phyloP scores from a whole-genome alignment of 1,140 invertebrate genomes.

The Heliconius himera region DNA sequence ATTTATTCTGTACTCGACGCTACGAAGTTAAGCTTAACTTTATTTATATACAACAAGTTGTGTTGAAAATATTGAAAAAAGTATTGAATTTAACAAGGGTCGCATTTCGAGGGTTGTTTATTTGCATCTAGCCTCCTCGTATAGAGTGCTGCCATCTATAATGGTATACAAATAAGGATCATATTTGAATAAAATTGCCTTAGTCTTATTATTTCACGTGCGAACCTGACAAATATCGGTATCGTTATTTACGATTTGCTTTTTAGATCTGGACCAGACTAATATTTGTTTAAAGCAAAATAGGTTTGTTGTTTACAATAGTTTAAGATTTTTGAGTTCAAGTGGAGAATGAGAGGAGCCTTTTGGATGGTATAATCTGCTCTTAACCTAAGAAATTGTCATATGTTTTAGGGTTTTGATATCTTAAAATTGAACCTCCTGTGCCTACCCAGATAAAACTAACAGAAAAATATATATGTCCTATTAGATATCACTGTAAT shows the following conservation, averaged over 20 bases:
- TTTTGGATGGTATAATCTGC: not conserved
- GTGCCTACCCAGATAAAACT: too few relatives aligned
- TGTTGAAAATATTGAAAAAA: constrained; percentile 31
- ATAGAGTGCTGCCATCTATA: constrained; percentile 5
- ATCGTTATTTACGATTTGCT: constrained; percentile 25
- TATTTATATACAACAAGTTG: constrained; percentile 9
- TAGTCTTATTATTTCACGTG: constrained; percentile 32
- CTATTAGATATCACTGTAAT: too few relatives aligned
- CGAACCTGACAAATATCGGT: constrained; percentile 29
- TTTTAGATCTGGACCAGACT: constrained; percentile 7
- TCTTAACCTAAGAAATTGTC: too few relatives aligned
- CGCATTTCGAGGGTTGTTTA: constrained; percentile 37
- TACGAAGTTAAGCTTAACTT: not conserved
- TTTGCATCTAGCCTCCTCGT: constrained; percentile 29
- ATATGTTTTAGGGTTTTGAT: too few relatives aligned
- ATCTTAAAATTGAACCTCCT: too few relatives aligned
- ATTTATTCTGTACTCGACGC: not conserved
- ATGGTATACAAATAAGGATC: not conserved
- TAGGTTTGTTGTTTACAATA: not conserved
- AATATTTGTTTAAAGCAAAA: constrained; percentile 1
- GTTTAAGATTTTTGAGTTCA: not conserved
- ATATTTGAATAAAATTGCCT: constrained; percentile 16
- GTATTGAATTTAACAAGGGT: constrained; percentile 39
- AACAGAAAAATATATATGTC: too few relatives aligned
- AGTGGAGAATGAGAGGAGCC: not conserved